A percentile compares a stretch with the other conserved stretches of the same genome.
Evolutionary conservation across 2,113 vertebrate species (phyloP).

Genomic region (Corynorhinus townsendii): DNA sequence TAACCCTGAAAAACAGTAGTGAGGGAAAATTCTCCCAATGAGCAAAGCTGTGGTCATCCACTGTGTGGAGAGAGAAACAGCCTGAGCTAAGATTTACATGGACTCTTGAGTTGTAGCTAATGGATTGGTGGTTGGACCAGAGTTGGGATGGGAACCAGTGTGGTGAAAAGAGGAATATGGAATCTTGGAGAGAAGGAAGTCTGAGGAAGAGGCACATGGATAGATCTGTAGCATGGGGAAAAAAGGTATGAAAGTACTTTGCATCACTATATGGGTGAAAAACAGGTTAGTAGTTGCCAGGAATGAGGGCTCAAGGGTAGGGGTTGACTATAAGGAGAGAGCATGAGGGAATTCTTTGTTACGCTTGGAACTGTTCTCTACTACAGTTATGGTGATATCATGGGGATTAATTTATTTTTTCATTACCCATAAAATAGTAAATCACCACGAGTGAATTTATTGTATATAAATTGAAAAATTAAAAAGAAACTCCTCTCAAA

Average conservation of each 20-base stretch:
- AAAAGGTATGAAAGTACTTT: background rate
- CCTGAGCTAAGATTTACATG: background rate
- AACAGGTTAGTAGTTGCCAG: background rate
- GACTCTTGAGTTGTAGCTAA: background rate
- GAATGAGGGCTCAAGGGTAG: background rate
- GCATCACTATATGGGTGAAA: background rate
- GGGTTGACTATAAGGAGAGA: background rate
- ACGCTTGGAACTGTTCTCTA: background rate
- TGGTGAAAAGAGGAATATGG: background rate
- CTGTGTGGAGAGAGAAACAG: background rate
- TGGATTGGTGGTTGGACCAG: background rate
- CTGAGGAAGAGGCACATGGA: background rate
- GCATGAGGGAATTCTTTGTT: background rate
- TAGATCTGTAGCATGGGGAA: background rate
- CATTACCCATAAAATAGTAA: background rate
- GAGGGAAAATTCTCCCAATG: background rate
- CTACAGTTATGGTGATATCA: background rate
- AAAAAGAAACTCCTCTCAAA: background rate
- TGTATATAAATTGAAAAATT: background rate
- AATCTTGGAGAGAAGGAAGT: background rate
- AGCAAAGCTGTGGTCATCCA: background rate
- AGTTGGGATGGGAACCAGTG: background rate
- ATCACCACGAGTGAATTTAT: background rate
- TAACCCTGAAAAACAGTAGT: background rate
- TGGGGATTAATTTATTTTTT: background rate